Evolutionary conservation across 2,888 invertebrate genomes (phyloP).

Genomic region (Sylvicola fuscatus): DNA sequence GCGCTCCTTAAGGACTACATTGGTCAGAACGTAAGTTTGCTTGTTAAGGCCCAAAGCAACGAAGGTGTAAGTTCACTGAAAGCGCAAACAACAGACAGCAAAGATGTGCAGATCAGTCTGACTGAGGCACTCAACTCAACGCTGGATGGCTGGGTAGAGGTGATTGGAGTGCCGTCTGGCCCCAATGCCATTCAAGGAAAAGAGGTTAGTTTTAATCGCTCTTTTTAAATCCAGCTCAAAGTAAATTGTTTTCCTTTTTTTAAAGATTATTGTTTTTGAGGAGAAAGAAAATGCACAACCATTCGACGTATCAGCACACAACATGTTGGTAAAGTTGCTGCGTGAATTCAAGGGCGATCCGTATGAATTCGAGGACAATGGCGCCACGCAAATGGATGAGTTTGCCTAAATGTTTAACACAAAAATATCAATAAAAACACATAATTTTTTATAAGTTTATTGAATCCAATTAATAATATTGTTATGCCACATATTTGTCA

Average conservation of each 20-base stretch:
- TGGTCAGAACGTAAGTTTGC: conserved; percentile 18
- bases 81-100: conserved; percentile 8
- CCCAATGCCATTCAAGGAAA: conserved; percentile 15
- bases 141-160: conserved; percentile 18
- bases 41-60: conserved; percentile 16
- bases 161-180: conserved; percentile 17
- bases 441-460: no score
- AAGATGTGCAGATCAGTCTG: conserved; percentile 14
- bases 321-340: conserved; percentile 19
- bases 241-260: not conserved
- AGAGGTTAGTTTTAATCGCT: conserved; percentile 13
- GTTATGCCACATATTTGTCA: conserved; percentile 19
- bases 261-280: conserved; percentile 19
- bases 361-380: no score
- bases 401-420: no score
- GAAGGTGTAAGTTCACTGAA: not conserved
- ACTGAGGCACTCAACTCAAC: conserved; percentile 8
- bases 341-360: conserved; percentile 13
- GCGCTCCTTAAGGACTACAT: conserved; percentile 16
- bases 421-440: no score
- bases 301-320: conserved; percentile 20
- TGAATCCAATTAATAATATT: conserved; percentile 15
- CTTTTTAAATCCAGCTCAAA: not conserved
- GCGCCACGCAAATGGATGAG: no score
- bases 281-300: conserved; percentile 14